Evolutionary conservation across 2,888 invertebrate genomes (phyloP).

Genomic region (Mylabris sibirica): DNA sequence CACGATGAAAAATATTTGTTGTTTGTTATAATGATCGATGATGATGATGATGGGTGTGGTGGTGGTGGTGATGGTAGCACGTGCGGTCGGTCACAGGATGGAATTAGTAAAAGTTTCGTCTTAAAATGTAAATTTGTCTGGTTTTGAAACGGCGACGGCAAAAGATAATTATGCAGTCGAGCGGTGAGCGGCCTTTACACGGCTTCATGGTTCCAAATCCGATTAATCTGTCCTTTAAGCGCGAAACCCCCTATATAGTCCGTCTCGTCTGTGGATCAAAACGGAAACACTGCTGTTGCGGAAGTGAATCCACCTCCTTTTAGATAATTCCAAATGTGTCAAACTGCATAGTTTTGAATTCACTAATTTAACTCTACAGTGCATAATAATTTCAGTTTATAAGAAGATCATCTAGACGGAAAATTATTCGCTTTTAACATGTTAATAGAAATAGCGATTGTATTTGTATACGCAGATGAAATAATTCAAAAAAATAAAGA

Average conservation of each 20-base stretch:
- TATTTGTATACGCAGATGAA: not conserved
- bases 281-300: slow-evolving; percentile 2
- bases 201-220: slow-evolving; percentile 61
- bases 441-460: not conserved
- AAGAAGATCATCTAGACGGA: not conserved
- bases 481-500: not conserved
- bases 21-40: not conserved
- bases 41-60: not conserved
- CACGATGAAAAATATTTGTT: not conserved
- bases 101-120: slow-evolving; percentile 54
- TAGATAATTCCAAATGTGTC: not conserved
- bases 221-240: slow-evolving; percentile 58
- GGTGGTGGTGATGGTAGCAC: slow-evolving; percentile 41
- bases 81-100: slow-evolving; percentile 49
- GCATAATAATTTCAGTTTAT: not conserved
- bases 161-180: slow-evolving; percentile 59
- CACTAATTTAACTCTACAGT: not conserved
- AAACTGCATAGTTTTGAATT: not conserved
- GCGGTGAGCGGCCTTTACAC: slow-evolving; percentile 57
- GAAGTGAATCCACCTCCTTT: slow-evolving; percentile 1
- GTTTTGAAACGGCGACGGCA: slow-evolving; percentile 47
- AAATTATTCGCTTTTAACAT: not conserved
- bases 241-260: not conserved
- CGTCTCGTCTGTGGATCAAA: slow-evolving; percentile 6
- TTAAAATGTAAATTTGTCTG: slow-evolving; percentile 58